These are phyloP conservation scores for Otus scops DNA, from an alignment of 2,797 vertebrate genomes.

Conservation along the genomic window DNA sequence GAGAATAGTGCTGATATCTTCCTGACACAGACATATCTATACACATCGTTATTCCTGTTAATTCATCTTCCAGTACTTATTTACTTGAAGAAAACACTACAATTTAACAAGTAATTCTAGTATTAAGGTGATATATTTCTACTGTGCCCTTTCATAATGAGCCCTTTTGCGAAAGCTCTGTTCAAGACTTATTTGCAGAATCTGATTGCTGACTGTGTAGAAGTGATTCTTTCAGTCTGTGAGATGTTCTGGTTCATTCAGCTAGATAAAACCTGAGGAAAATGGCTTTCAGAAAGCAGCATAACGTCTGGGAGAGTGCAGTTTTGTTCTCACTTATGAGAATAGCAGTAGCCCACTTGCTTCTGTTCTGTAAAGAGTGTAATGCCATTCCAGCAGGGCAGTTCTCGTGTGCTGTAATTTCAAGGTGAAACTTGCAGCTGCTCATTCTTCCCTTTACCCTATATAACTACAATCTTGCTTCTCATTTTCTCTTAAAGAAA, in stretches of 20 bases:
- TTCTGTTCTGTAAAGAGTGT: neutral
- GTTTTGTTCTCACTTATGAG: neutral
- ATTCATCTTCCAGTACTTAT: neutral
- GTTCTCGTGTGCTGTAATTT: neutral
- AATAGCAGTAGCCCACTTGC: neutral
- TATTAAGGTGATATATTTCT: neutral
- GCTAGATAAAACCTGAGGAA: neutral
- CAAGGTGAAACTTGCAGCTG: neutral
- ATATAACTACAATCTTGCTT: neutral
- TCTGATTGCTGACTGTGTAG: neutral
- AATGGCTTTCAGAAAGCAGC: neutral
- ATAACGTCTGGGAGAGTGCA: neutral
- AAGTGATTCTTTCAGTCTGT: neutral
- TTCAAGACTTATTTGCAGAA: neutral
- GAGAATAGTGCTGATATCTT: neutral
- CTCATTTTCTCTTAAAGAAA: neutral
- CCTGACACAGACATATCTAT: neutral
- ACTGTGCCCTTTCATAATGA: neutral
- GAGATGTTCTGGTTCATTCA: neutral
- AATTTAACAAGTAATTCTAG: neutral
- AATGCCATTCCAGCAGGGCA: neutral
- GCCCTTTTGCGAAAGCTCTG: neutral
- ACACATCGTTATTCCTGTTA: neutral
- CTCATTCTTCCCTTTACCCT: neutral
- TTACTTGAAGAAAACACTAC: neutral